Conservation (phyloP, 2,797 vertebrate genomes). For the Vespertilio murinus region DNA sequence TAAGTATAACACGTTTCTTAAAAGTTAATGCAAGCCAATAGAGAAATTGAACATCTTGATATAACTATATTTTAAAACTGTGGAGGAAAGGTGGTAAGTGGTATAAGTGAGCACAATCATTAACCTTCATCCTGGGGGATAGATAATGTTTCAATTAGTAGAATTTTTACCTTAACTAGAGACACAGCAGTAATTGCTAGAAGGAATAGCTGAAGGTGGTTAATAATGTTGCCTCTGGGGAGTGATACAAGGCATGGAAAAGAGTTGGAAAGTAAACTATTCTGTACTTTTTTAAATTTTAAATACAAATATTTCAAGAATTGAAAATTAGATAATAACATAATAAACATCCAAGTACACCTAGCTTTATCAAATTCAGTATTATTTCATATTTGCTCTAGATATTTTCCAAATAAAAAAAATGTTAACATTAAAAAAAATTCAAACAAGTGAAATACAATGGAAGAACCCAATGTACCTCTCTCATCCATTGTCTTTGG, state of each 20-base stretch:
- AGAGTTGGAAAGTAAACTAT: neutral
- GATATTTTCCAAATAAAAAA: neutral
- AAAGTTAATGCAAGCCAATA: neutral
- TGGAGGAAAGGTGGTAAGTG: neutral
- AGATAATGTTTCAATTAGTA: neutral
- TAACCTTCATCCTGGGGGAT: neutral
- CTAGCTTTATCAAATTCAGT: neutral
- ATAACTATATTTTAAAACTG: neutral
- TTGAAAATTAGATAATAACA: neutral
- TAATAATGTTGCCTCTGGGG: neutral
- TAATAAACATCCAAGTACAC: neutral
- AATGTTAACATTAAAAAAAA: neutral
- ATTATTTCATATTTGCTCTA: neutral
- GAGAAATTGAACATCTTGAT: neutral
- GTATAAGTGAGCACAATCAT: neutral
- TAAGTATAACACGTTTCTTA: neutral
- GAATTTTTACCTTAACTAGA: neutral
- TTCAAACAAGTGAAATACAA: neutral
- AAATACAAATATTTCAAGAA: constrained; percentile 15
- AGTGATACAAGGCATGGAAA: neutral
- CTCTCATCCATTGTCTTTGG: neutral
- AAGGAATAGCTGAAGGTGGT: neutral
- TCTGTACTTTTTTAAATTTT: neutral
- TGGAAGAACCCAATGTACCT: neutral
- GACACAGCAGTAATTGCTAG: neutral